Evolutionary conservation across 2,888 invertebrate species (phyloP), one percentile per base, ranked within the genome.

Genomic region (Napeogenes inachia): DNA sequence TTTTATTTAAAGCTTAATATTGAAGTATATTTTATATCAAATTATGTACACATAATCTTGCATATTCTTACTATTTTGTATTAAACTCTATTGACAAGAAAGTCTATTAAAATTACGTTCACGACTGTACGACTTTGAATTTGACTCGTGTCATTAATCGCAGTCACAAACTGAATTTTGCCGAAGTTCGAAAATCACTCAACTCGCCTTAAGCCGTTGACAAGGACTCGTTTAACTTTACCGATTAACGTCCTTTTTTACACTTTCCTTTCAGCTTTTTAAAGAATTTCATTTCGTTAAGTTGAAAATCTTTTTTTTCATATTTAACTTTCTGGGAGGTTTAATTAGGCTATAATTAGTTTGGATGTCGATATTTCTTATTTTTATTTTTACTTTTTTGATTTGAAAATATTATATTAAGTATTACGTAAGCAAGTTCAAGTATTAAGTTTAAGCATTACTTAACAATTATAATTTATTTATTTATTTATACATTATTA

Each of bases 151-250:
- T 61, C 59, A 67, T 68, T 64, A 73, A 70, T 73, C 70, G 59
- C 65, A 70, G 66, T 70, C 70, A 57, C 66, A 68, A 70, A 70
- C 68, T 67, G 70, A 75, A 72, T 69, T 72, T 63, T 56, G 57
- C 59, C 45, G 59, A 59, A 62, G 59, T 61, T 64, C 57, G 55
- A 59, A 62, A 69, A 82, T 82, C 84, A 80, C 77, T 84, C 79
- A 79, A 75, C 73, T 67, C 57, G 59, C 70, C 70, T 72, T 71
- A 71, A 76, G 71, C 71, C 76, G 80, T 78, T 81, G 84, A 84
- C 82, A 82, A 81, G 75, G 70, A 71, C 77, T 81, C 77, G 77
- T 79, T 79, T 72, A 85, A 84, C 80, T 83, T 83, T 72, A 57
- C 71, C 81, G 78, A 83, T 83, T 82, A 81, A 76, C 75, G 76